These are phyloP conservation scores for Passerina amoena DNA, from an alignment of 2,113 vertebrate species.

Conservation along the genomic window DNA sequence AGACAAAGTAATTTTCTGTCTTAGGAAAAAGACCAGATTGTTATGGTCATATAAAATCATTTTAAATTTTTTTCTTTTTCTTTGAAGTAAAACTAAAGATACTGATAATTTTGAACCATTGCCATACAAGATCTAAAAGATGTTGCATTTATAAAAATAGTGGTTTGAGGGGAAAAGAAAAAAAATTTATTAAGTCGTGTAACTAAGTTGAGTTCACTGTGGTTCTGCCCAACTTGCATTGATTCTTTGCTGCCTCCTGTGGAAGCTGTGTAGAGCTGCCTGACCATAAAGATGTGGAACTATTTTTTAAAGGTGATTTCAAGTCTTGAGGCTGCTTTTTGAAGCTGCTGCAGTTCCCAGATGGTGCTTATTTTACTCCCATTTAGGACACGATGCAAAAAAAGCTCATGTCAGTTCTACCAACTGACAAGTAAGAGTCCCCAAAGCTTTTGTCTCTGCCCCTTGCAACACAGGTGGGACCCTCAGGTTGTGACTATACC, in stretches of 20 bases:
- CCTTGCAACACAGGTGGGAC: not conserved
- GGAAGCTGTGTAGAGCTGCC: not conserved
- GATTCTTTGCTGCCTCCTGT: constrained; percentile 11
- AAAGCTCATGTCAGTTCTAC: not conserved
- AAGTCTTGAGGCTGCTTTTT: not conserved
- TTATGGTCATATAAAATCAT: not conserved
- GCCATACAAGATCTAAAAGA: not conserved
- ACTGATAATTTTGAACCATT: not conserved
- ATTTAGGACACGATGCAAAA: not conserved
- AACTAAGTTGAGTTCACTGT: not conserved
- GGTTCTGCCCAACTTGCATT: not conserved
- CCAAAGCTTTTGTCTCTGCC: not conserved
- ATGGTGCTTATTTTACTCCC: not conserved
- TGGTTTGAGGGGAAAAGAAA: not conserved
- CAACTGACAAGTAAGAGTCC: not conserved
- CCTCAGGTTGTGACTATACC: not conserved
- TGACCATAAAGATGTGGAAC: not conserved
- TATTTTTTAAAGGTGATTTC: not conserved
- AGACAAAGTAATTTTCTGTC: not conserved
- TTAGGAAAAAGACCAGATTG: not conserved
- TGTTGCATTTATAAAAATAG: not conserved
- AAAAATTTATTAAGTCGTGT: not conserved
- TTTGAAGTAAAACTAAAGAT: not conserved
- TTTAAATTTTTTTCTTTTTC: not conserved
- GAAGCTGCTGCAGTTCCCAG: not conserved